phyloP scores from a whole-genome alignment of 2,113 vertebrate species.

The Limanda limanda region DNA sequence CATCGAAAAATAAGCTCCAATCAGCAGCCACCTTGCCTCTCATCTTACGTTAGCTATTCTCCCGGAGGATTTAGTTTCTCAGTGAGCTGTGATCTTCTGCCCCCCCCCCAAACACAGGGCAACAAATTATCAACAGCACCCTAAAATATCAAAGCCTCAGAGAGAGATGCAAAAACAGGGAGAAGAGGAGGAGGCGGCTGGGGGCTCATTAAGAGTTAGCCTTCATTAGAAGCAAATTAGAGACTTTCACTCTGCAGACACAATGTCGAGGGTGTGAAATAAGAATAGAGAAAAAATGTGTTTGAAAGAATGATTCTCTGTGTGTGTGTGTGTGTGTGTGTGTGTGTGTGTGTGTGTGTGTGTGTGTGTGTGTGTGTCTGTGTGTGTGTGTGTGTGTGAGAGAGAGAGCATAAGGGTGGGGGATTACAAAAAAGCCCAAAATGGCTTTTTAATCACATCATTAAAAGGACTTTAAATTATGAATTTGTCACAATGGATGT shows the following conservation, averaged over 20 bases:
- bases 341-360: constrained; percentile 12
- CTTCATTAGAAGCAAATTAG: constrained; percentile 74
- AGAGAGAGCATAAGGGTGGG: constrained; percentile 14
- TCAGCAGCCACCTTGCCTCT: constrained; percentile 22
- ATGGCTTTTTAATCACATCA: constrained; percentile 82
- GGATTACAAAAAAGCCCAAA: constrained; percentile 60
- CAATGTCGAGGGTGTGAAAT: constrained; percentile 40
- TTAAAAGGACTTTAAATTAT: constrained; percentile 79
- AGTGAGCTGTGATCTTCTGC: constrained; percentile 27
- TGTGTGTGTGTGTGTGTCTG: not conserved
- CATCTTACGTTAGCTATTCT: constrained; percentile 27
- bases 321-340: not conserved
- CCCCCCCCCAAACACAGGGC: constrained; percentile 20
- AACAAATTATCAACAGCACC: constrained; percentile 64
- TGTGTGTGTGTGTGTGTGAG: not conserved
- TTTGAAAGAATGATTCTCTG: constrained; percentile 5
- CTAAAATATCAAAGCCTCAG: constrained; percentile 63
- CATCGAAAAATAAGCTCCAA: constrained; percentile 13
- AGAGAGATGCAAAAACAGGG: constrained; percentile 39
- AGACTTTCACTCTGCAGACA: constrained; percentile 56
- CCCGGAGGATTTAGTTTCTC: constrained; percentile 20
- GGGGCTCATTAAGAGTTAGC: constrained; percentile 65
- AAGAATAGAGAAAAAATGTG: constrained; percentile 7
- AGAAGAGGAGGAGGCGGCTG: constrained; percentile 16
- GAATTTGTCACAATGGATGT: constrained; percentile 75